Evolutionary conservation across 2,113 vertebrate genomes (phyloP).

Genomic region (Choloepus hoffmanni): DNA sequence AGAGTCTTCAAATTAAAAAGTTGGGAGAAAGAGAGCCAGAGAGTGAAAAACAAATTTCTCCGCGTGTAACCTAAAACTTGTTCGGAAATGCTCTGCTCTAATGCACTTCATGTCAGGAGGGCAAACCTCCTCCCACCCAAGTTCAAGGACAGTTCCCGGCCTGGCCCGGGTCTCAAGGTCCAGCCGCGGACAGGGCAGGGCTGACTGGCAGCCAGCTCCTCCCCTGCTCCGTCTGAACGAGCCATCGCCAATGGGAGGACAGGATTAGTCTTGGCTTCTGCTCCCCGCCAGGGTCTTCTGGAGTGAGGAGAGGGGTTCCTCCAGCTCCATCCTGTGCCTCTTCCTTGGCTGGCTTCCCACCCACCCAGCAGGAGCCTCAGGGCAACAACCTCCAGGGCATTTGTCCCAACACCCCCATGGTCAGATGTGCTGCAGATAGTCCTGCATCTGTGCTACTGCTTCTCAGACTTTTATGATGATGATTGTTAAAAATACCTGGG

Average conservation of each 20-base stretch:
- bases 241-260: fast-evolving
- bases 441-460: background rate
- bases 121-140: background rate
- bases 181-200: no score
- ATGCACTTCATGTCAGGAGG: background rate
- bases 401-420: background rate
- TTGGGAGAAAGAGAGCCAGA: background rate
- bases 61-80: background rate
- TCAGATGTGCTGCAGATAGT: background rate
- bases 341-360: background rate
- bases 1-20: background rate
- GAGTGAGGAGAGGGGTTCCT: background rate
- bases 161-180: no score
- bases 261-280: background rate
- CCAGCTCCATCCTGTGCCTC: background rate
- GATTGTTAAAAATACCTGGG: background rate
- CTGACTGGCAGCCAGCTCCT: no score
- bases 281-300: background rate
- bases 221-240: background rate
- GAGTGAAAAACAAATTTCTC: background rate
- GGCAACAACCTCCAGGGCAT: background rate
- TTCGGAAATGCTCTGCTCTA: background rate
- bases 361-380: no score
- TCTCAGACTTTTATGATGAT: background rate
- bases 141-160: background rate